A percentile compares a stretch with the other conserved stretches of the same genome.
Conservation (phyloP, 2,888 invertebrate species). For the Aspidiotus rigidus region DNA sequence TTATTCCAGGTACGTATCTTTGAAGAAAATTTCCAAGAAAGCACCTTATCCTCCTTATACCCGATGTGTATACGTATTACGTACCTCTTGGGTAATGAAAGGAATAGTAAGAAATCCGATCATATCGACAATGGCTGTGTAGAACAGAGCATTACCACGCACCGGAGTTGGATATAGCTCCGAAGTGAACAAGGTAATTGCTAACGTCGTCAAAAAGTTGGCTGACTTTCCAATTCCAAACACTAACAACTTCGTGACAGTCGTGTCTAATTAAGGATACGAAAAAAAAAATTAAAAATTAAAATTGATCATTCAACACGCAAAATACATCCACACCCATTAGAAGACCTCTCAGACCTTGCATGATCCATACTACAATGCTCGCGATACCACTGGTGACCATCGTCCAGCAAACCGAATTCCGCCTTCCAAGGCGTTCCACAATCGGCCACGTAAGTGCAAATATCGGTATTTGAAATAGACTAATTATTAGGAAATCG, state of each 20-base stretch:
- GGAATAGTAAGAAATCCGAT: slow-evolving; percentile 54
- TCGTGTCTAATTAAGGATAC: too few species aligned
- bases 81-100: slow-evolving; percentile 46
- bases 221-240: slow-evolving; percentile 66
- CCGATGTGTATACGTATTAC: too few species aligned
- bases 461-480: slow-evolving; percentile 73
- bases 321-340: background rate
- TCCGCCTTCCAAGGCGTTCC: slow-evolving; percentile 62
- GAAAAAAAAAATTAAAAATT: too few species aligned
- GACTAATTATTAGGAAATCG: slow-evolving; percentile 73
- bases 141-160: slow-evolving; percentile 71
- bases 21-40: too few species aligned
- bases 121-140: slow-evolving; percentile 73
- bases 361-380: slow-evolving; percentile 55
- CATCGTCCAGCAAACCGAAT: slow-evolving; percentile 73
- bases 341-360: background rate
- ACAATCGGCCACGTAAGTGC: slow-evolving; percentile 70
- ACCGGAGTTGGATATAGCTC: slow-evolving; percentile 79
- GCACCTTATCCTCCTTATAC: too few species aligned
- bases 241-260: too few species aligned
- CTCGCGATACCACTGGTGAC: slow-evolving; percentile 70
- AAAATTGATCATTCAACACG: too few species aligned
- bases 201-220: slow-evolving; percentile 74
- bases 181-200: slow-evolving; percentile 71
- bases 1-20: too few species aligned